Base-by-base conservation (phyloP, 37 sponge, comb jelly and placozoan species). In the Dysidea cf. avara region DNA sequence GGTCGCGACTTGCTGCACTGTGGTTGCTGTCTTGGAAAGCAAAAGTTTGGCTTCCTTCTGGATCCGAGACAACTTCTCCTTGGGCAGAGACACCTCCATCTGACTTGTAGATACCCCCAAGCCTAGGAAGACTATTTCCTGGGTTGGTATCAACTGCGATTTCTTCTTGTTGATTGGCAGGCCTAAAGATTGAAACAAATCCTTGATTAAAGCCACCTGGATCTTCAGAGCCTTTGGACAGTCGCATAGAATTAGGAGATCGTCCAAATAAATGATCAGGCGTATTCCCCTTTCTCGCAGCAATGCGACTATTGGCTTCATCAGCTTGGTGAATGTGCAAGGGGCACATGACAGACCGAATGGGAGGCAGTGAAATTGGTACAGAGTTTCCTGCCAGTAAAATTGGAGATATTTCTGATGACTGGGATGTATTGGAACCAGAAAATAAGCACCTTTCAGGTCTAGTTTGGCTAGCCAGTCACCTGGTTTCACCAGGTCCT, bases 51-150 rank as follows among this genome's bases (percentile, higher is more conserved):
- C 60, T 21, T 21, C 30, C 62, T 7, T 2, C 7, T 29, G 62
- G 17, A 61, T 5, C 33, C 7, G 32, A 20, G 18, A 33, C 62
- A 61, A 7, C 62, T 61, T 26, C 62, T 61, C 33, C 18, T 61
- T 24, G 2, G 62, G 62, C 17, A 61, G 62, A 18, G 62, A 46
- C 18, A 71, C 22, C 16, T 58, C 25, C 73, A 71, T 71, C 28
- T 4, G 31, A 21, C 20, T 54, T 17, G 60, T 25, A 29, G 59
- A n/a, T 4, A 71, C 3, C 73, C 25, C 58, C 4, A 71, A 71
- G 17, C 73, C 73, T 9, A 71, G 73, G 31, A 71, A 57, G 29
- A 60, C 68, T 22, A 66, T 36, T 11, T 9, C 66, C 46, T 66
- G 48, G 40, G 20, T 32, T 26, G 68, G 46, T 4, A 3, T n/a